Evolutionary conservation across 2,113 vertebrate genomes (phyloP).

Genomic region (Tetraodon nigroviridis): DNA sequence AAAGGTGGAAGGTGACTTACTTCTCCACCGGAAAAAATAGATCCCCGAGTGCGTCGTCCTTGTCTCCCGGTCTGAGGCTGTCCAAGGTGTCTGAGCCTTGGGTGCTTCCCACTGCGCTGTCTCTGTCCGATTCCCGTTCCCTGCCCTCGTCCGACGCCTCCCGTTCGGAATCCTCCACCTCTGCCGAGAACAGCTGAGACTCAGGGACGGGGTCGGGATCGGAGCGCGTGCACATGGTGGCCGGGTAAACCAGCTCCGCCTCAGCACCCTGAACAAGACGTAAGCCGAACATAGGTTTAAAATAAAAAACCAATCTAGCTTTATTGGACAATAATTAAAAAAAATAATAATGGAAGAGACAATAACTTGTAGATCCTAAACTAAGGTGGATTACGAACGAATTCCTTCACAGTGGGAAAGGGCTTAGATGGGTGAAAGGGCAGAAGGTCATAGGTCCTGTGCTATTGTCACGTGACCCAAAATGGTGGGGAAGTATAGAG

Average conservation of each 20-base stretch:
- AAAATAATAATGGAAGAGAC: neutral
- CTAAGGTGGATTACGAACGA: slow-evolving; percentile 13
- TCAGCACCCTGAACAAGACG: slow-evolving; percentile 68
- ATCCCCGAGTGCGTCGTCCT: slow-evolving; percentile 73
- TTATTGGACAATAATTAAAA: neutral
- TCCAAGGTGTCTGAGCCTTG: slow-evolving; percentile 81
- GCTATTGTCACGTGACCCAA: slow-evolving; percentile 17
- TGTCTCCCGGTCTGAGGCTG: slow-evolving; percentile 71
- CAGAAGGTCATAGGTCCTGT: slow-evolving; percentile 23
- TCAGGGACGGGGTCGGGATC: slow-evolving; percentile 65
- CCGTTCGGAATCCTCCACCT: slow-evolving; percentile 74
- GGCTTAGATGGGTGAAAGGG: slow-evolving; percentile 21
- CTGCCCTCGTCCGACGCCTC: slow-evolving; percentile 68
- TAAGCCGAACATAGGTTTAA: too few species aligned
- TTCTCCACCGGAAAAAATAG: slow-evolving; percentile 86
- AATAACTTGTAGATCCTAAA: neutral
- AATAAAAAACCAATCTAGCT: too few species aligned
- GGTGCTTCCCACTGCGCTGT: slow-evolving; percentile 86
- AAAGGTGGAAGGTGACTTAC: slow-evolving; percentile 67
- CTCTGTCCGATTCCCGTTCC: slow-evolving; percentile 86
- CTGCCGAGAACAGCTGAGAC: slow-evolving; percentile 69
- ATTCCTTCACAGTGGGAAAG: slow-evolving; percentile 50
- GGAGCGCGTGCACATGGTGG: slow-evolving; percentile 77
- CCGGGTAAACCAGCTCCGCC: slow-evolving; percentile 66
- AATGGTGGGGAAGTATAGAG: slow-evolving; percentile 36